A percentile compares a stretch with the other conserved stretches of the same genome.
Evolutionary conservation across 2,113 vertebrate genomes (phyloP).

Genomic region (Colius striatus): DNA sequence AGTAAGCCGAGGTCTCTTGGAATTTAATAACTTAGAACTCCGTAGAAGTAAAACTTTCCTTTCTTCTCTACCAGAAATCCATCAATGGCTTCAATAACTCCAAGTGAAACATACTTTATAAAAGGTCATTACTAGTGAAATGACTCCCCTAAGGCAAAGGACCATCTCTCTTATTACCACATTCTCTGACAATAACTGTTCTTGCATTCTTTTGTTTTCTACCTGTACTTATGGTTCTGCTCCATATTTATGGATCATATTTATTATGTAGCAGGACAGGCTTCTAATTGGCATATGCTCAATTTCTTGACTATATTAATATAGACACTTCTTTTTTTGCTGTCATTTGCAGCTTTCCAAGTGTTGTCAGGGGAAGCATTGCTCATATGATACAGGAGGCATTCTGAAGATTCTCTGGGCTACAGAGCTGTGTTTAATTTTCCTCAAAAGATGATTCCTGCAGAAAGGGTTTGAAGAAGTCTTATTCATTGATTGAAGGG

Average conservation of each 20-base stretch:
- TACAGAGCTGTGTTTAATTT: not conserved
- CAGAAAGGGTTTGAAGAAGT: not conserved
- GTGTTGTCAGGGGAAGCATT: not conserved
- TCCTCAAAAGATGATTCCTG: not conserved
- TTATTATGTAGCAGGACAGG: not conserved
- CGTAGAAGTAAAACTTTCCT: not conserved
- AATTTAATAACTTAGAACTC: not conserved
- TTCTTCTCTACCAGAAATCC: not conserved
- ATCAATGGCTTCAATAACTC: not conserved
- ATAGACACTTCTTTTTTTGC: not conserved
- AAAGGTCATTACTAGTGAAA: not conserved
- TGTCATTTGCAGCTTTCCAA: not conserved
- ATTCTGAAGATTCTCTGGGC: not conserved
- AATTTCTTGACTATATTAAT: not conserved
- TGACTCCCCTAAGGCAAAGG: not conserved
- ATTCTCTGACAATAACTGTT: not conserved
- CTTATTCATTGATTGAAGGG: not conserved
- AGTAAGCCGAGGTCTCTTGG: not conserved
- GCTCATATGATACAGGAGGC: not conserved
- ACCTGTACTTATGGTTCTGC: not conserved
- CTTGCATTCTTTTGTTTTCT: not conserved
- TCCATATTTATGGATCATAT: not conserved
- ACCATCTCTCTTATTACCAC: not conserved
- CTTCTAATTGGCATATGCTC: not conserved
- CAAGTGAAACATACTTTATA: not conserved